Base-by-base conservation (phyloP, 2,113 vertebrate genomes). In the Crypturellus undulatus region DNA sequence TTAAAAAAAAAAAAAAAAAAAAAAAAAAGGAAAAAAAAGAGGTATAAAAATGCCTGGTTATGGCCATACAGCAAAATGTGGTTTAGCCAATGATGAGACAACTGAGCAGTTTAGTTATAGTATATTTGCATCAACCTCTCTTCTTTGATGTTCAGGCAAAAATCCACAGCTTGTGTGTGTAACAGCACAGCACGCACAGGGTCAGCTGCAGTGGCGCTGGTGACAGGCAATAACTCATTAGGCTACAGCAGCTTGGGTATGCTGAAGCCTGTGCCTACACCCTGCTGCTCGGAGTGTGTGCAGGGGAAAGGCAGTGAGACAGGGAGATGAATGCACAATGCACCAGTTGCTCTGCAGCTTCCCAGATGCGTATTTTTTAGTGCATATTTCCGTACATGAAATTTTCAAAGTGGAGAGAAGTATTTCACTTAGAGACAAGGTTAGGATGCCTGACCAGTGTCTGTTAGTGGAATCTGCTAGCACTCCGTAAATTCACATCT, bases 341-440 rank as follows among this genome's bases (percentile, higher is more conserved):
- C 0, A 1, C 6, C 21, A 1, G 12, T 3, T 79, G 58, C 12
- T 28, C n/a, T 72, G 6, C 9, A 16, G 32, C 59, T 59, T 92
- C 24, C 45, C 12, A 11, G 14, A 34, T 36, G 17, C 4, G 9
- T 3, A 4, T 2, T 5, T 25, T 25, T 20, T 14, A 36, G 15
- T 16, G 10, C 49, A 22, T 22, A 13, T 19, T 38, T 12, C 10
- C 3, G 1, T 12, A 42, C 26, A 7, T 36, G 12, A 71, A 82
- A 59, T 75, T 79, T 79, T 85, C 36, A 4, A 49, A 71, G n/a
- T 10, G 16, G 17, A 43, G 58, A 38, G 40, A 75, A 54, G 26
- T 42, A 21, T 26, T 67, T 72, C 52, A 75, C 25, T 40, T 4
- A 64, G 59, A 49, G 36, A 3, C 15, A 19, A 15, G 24, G 73